Evolutionary conservation across 2,113 vertebrate genomes (phyloP), one percentile per base, ranked within the genome.

Genomic region (Euleptes europaea): DNA sequence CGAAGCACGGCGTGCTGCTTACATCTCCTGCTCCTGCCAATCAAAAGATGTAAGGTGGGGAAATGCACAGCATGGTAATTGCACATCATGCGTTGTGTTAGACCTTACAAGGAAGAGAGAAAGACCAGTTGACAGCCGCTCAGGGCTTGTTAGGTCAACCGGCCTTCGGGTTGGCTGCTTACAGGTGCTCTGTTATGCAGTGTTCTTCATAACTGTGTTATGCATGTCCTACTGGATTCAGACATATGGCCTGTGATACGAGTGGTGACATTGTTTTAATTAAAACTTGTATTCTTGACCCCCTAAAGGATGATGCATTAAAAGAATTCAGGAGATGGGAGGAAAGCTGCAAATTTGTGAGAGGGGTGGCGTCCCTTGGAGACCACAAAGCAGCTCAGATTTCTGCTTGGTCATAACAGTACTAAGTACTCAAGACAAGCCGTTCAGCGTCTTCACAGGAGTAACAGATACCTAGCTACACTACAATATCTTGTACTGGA

Each of bases 201-300:
- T 84, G 75, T 67, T 31, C 2, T 83, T 72, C 77, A 42, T 83
- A n/a, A 82, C 86, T 17, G 28, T n/a, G 2, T 2, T 26, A 80
- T 78, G 80, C 81, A 38, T 88, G 80, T 86, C 94, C 92, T 87
- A 54, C 76, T 35, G 88, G 83, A 88, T 80, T 88, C 86, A 92
- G 92, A 84, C 91, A 84, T 73, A 86, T 83, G 17, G 3, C 82
- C 76, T 84, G 83, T 23, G 86, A 92, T 87, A 86, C 3, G 4
- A 86, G 80, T 86, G 88, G 51, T 84, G 69, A 84, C 84, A 70
- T 90, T 91, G 92, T 89, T 93, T 75, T 91, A 93, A 87, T 91
- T 86, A 88, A 91, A 91, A 85, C 44, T 87, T 88, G 84, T 89
- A 80, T 92, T 93, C 89, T 91, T 86, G 80, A 81, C 91, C 89